Percentiles rank a stretch among this genome's conserved stretches.
Evolutionary conservation across 2,888 invertebrate species (phyloP).

Genomic region (Andrena chrysosceles): DNA sequence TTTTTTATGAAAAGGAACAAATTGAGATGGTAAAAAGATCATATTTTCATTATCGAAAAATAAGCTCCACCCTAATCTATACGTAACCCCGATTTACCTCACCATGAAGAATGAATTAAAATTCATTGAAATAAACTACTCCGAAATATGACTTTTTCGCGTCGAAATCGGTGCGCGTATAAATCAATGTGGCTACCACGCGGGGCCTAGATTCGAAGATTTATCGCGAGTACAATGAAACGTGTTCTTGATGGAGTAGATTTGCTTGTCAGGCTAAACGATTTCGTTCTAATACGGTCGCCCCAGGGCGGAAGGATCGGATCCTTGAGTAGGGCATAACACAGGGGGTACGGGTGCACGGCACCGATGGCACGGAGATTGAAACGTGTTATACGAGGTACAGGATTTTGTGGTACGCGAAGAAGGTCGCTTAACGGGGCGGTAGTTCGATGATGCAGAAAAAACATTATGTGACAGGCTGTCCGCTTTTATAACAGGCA

Average conservation of each 20-base stretch:
- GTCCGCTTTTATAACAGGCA: conserved; percentile 42
- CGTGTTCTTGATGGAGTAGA: conserved; percentile 22
- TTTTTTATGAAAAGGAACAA: too few species aligned
- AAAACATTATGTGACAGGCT: conserved; percentile 61
- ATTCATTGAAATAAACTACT: too few species aligned
- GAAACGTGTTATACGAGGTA: conserved; percentile 52
- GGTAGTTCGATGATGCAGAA: conserved; percentile 51
- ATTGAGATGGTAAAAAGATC: too few species aligned
- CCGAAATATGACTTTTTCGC: too few species aligned
- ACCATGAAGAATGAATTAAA: too few species aligned
- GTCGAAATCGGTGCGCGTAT: too few species aligned
- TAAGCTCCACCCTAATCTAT: too few species aligned
- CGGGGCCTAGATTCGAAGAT: neutral
- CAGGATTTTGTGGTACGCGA: conserved; percentile 41
- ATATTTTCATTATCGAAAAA: too few species aligned
- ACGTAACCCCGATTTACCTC: too few species aligned
- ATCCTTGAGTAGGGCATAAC: conserved; percentile 12
- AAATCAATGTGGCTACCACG: too few species aligned
- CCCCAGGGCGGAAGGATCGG: conserved; percentile 33
- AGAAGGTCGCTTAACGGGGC: conserved; percentile 43
- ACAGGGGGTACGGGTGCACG: conserved; percentile 16
- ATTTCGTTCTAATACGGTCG: conserved; percentile 27
- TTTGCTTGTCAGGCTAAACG: conserved; percentile 31
- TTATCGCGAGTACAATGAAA: conserved; percentile 6
- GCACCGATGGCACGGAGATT: conserved; percentile 50